Conservation (phyloP, 2,113 vertebrate genomes). For the Arvicanthis niloticus region DNA sequence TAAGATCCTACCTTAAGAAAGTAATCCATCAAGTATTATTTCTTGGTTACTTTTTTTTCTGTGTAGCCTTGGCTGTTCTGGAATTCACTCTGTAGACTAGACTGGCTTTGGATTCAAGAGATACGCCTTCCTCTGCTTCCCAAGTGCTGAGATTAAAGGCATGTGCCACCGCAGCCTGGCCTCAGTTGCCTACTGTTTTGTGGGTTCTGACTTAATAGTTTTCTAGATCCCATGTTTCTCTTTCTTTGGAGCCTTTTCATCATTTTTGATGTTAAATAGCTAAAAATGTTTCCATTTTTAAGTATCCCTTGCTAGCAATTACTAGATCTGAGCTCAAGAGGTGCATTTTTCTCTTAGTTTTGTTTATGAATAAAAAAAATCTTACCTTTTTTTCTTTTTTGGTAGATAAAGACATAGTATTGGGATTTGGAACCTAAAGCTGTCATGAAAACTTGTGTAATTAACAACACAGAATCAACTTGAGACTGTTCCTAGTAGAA, state of each 20-base stretch:
- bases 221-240: background rate
- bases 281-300: background rate
- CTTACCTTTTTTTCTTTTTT: background rate
- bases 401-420: background rate
- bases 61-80: no score
- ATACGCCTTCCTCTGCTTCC: no score
- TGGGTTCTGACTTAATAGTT: background rate
- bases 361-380: background rate
- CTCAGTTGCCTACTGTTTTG: background rate
- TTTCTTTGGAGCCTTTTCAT: background rate
- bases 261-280: constrained; percentile 9
- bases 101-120: no score
- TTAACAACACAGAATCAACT: background rate
- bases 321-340: background rate
- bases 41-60: background rate
- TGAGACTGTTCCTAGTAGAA: background rate
- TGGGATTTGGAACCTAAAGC: background rate
- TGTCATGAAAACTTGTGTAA: constrained; percentile 19
- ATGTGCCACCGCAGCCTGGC: no score
- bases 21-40: background rate
- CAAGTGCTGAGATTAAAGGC: no score
- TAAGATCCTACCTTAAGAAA: background rate
- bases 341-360: constrained; percentile 3
- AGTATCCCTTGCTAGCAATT: background rate
- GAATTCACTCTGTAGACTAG: no score